Evolutionary conservation across 1,140 invertebrate species (phyloP).

Genomic region (Macrosteles quadrilineatus): DNA sequence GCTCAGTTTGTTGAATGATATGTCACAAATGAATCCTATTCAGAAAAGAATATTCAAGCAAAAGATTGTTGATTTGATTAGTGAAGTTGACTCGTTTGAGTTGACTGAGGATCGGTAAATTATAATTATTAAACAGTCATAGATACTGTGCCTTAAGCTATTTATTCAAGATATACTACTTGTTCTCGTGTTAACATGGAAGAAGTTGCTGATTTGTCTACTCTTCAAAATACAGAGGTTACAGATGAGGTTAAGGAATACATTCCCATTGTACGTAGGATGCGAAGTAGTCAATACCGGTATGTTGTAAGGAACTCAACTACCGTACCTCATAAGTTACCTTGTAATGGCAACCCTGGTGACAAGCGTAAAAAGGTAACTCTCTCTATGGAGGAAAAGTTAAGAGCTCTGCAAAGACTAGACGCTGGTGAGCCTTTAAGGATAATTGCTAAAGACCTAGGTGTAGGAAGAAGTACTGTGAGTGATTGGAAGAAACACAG

Average conservation of each 20-base stretch:
- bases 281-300: too few relatives aligned
- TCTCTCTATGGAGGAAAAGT: constrained; percentile 3
- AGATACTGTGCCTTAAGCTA: neutral
- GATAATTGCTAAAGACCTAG: neutral
- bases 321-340: too few relatives aligned
- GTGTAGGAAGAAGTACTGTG: constrained; percentile 15
- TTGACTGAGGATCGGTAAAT: neutral
- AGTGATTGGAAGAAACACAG: constrained; percentile 18
- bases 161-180: neutral
- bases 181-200: neutral
- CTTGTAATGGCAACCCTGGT: neutral
- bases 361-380: neutral
- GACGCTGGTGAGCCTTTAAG: constrained; percentile 3
- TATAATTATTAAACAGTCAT: neutral
- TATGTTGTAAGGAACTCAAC: too few relatives aligned
- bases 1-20: constrained; percentile 2
- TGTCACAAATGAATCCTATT: neutral
- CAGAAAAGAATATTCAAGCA: neutral
- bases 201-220: neutral
- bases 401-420: neutral
- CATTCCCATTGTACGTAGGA: too few relatives aligned
- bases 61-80: neutral
- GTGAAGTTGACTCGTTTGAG: neutral
- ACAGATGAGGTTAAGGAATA: neutral
- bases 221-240: neutral